Base-by-base conservation (phyloP, 64 coral and sea anemone species). In the Stichodactyla mertensii region DNA sequence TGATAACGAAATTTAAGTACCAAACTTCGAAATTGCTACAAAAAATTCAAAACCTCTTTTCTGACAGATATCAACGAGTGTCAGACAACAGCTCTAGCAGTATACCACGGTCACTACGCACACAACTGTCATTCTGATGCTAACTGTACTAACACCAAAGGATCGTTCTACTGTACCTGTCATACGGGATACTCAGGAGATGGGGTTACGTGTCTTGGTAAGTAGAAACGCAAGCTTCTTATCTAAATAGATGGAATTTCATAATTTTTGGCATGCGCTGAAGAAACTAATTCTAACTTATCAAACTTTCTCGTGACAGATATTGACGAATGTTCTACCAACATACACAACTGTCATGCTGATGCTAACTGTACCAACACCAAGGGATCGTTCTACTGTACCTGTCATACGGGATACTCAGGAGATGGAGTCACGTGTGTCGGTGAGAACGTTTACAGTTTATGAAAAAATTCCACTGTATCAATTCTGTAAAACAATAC, bases 351-450 rank as follows among this genome's bases (percentile, higher is more conserved):
- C 55, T 96, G 91, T 52, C 84, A 90, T 16, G 15, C 28, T 81
- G 85, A 92, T 55, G 85, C 87, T 58, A 84, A 90, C 71, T 96
- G 94, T 57, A 90, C 69, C 36, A 96, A 96, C 91, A 96, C 88
- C 57, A 96, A 96, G 71, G 94, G 94, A 81, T 96, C 94, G 27
- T 96, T 90, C 71, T 92, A 90, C 70, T 96, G 94, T 16, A 92
- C 91, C 57, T 96, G 94, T 70, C 88, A 92, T 83, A 53, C 28
- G 55, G 94, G 91, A 52, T 96, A 92, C 36, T 88, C 91, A 20
- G 94, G 94, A 74, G 70, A 96, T 85, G 93, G 93, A 14, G 81
- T 94, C 86, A 79, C 26, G 51, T 93, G 92, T 82, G 85, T 55
- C 22, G 92, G 92, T 93, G 83, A 89, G 87, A 27, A 87, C 16